Evolutionary conservation across 2,888 invertebrate genomes (phyloP).

Genomic region (Pseudolycoriella hygida): DNA sequence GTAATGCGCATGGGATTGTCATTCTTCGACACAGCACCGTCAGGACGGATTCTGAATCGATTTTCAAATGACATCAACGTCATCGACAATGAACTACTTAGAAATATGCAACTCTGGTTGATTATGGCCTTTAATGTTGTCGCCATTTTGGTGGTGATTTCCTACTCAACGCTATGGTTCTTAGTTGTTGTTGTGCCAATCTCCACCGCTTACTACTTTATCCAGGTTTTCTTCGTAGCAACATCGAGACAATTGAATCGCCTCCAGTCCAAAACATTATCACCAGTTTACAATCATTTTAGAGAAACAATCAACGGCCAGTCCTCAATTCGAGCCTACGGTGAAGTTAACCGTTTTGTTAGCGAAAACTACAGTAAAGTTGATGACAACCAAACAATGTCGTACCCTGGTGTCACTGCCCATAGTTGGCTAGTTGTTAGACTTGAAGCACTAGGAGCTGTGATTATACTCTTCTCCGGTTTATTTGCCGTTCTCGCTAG

Average conservation of each 20-base stretch:
- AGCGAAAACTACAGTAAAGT: slow-evolving; percentile 33
- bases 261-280: slow-evolving; percentile 32
- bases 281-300: slow-evolving; percentile 38
- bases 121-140: slow-evolving; percentile 22
- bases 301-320: slow-evolving; percentile 30
- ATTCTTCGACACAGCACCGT: slow-evolving; percentile 63
- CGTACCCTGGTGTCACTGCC: slow-evolving; percentile 32
- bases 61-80: slow-evolving; percentile 43
- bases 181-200: slow-evolving; percentile 20
- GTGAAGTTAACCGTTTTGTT: slow-evolving; percentile 27
- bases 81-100: slow-evolving; percentile 36
- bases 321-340: slow-evolving; percentile 32
- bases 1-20: slow-evolving; percentile 50
- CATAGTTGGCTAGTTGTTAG: slow-evolving; percentile 31
- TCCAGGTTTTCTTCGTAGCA: slow-evolving; percentile 32
- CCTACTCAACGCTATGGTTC: slow-evolving; percentile 20
- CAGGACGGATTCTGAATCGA: slow-evolving; percentile 54
- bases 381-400: slow-evolving; percentile 34
- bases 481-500: slow-evolving; percentile 34
- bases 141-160: slow-evolving; percentile 13
- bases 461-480: slow-evolving; percentile 36
- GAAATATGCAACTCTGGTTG: slow-evolving; percentile 23
- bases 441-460: slow-evolving; percentile 34
- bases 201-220: slow-evolving; percentile 18
- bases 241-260: slow-evolving; percentile 36